Base-by-base conservation (phyloP, 1,140 invertebrate genomes). In the Bombus sibiricus region DNA sequence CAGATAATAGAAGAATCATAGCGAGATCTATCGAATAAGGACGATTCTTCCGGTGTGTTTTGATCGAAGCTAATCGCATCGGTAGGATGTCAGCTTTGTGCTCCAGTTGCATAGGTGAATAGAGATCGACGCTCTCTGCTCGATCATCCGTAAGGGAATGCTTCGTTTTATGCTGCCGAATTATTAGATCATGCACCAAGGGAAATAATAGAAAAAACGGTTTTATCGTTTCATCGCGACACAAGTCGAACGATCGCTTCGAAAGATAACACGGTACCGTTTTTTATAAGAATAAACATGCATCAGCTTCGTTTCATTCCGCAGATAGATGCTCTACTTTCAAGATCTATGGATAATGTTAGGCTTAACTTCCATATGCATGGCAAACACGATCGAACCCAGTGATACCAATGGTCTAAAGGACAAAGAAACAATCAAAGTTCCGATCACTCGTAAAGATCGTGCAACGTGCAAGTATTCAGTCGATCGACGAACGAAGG, bases 41-140 rank as follows among this genome's bases (percentile, higher is more conserved):
- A 82, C 13, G 25, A 82, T 18, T 75, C 72, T 75, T 37, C 15
- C 39, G 59, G 41, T 43, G 32, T 41, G 39, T 69, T 66, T 47
- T 12, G 66, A 43, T 79, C 75, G 59, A 62, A 72, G 53, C 28
- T 77, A 77, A 76, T 83, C 81, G 47, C 74, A 41, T 68, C 74
- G 62, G 81, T 41, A 57, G 34, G 73, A 59, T 59, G n/a, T 25
- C 47, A 37, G 39, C 32, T 79, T 79, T 84, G 64, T 84, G 66
- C 82, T 84, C 75, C 82, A 84, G 37, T 83, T 83, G 66, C 64
- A 39, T 79, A 59, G 82, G 25, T 72, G 75, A 84, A 79, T 79
- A 53, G 39, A 59, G 39, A 84, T 62, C 82, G 47, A 39, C 41
- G 34, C 37, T 77, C 18, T 57, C 34, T 43, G 74, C 43, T 71